A percentile compares a stretch with the other conserved stretches of the same genome.
phyloP scores from a whole-genome alignment of 1,140 invertebrate species.

The Drosophila ohnishii region DNA sequence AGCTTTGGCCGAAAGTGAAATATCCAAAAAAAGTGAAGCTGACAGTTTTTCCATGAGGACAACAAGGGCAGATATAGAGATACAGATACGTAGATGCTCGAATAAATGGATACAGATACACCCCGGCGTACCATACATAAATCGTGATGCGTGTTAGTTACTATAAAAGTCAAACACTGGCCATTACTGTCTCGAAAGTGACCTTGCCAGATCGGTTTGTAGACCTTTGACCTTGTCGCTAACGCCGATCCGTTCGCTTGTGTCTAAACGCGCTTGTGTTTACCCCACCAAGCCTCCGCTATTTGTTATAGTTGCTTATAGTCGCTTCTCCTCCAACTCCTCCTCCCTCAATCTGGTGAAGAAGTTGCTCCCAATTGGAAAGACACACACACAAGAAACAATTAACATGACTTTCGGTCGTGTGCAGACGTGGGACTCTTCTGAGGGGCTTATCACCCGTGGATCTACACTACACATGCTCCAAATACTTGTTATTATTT shows the following conservation, averaged over 20 bases:
- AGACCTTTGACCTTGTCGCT: slow-evolving; percentile 78
- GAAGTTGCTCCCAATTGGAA: slow-evolving; percentile 78
- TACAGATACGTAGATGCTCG: slow-evolving; percentile 41
- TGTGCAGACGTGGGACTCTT: slow-evolving; percentile 56
- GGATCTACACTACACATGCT: slow-evolving; percentile 32
- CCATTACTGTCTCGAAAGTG: slow-evolving; percentile 73
- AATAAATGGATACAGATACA: slow-evolving; percentile 27
- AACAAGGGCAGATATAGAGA: slow-evolving; percentile 44
- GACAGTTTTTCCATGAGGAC: slow-evolving; percentile 70
- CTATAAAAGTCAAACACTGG: slow-evolving; percentile 76
- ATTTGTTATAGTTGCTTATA: slow-evolving; percentile 36
- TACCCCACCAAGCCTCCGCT: slow-evolving; percentile 36
- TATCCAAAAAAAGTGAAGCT: slow-evolving; percentile 61
- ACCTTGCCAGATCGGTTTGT: slow-evolving; percentile 74
- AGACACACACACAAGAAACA: slow-evolving; percentile 63
- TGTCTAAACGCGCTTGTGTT: slow-evolving; percentile 53
- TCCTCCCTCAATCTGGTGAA: slow-evolving; percentile 29
- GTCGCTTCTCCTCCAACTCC: slow-evolving; percentile 14
- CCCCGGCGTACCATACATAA: slow-evolving; percentile 46
- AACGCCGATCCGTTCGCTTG: slow-evolving; percentile 45
- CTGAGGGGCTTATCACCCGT: slow-evolving; percentile 28
- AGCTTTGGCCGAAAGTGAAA: slow-evolving; percentile 61
- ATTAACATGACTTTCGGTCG: slow-evolving; percentile 51
- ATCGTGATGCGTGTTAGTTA: slow-evolving; percentile 67
- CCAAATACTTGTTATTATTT: slow-evolving; percentile 25